Percentiles rank a stretch among this genome's conserved stretches.
Evolutionary conservation across 2,113 vertebrate species (phyloP).

Genomic region (Nymphicus hollandicus): DNA sequence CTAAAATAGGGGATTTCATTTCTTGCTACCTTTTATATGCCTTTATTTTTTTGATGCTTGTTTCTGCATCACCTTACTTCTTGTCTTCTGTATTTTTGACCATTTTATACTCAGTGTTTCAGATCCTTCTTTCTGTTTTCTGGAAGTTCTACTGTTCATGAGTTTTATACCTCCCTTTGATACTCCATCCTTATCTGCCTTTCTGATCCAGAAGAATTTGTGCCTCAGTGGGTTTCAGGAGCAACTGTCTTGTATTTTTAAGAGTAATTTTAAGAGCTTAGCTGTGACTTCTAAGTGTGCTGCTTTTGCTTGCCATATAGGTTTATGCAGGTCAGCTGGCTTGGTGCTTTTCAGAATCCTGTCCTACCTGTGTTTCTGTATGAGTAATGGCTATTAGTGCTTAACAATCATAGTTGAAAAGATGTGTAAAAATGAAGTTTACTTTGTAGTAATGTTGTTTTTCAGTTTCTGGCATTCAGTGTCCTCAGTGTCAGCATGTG

Average conservation of each 20-base stretch:
- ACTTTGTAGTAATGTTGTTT: not conserved
- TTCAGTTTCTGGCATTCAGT: not conserved
- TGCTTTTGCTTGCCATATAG: not conserved
- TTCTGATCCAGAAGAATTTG: not conserved
- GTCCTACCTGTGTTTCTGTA: not conserved
- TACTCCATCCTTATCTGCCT: not conserved
- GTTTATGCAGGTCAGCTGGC: not conserved
- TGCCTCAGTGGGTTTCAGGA: not conserved
- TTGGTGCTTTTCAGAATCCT: not conserved
- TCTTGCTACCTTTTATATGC: not conserved
- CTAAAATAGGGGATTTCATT: not conserved
- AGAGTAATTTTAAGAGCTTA: not conserved
- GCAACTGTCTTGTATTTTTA: not conserved
- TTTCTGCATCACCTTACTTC: not conserved
- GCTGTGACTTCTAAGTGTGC: not conserved
- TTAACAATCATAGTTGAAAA: not conserved
- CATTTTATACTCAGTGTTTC: not conserved
- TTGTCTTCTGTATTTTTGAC: not conserved
- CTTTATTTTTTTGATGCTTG: not conserved
- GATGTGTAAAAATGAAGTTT: not conserved
- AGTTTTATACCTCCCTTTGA: not conserved
- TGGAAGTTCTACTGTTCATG: not conserved
- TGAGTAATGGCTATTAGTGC: not conserved
- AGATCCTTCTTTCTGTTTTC: not conserved
- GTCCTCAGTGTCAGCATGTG: fast-evolving